Conservation (phyloP, 2,888 invertebrate species). For the Dromius quadrimaculatus region DNA sequence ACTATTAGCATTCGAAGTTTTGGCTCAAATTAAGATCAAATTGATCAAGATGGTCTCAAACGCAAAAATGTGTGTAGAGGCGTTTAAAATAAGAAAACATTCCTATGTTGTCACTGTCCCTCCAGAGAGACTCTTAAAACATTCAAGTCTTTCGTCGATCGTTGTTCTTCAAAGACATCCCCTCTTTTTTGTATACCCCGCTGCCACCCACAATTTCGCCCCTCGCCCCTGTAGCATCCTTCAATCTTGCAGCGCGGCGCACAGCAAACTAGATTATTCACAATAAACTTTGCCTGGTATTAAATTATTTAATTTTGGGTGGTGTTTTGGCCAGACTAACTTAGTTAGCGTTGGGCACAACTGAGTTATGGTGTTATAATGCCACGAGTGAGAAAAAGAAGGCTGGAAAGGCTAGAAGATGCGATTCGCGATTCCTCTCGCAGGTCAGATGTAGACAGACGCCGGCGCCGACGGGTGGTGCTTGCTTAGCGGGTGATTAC, state of each 20-base stretch:
- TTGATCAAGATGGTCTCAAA: no score
- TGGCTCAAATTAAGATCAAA: no score
- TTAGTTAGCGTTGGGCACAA: conserved; percentile 66
- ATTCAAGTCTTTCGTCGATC: no score
- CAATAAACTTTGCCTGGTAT: conserved; percentile 68
- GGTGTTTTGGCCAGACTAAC: conserved; percentile 64
- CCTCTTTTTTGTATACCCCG: no score
- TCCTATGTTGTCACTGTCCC: no score
- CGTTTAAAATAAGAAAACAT: no score
- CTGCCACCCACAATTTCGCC: neutral
- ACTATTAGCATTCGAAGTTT: no score
- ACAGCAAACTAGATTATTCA: conserved; percentile 68
- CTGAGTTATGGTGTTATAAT: conserved; percentile 68
- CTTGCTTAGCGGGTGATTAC: conserved; percentile 59
- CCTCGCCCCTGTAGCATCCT: conserved; percentile 61
- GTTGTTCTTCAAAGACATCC: no score
- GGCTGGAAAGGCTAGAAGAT: conserved; percentile 60
- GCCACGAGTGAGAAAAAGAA: conserved; percentile 66
- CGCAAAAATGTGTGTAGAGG: no score
- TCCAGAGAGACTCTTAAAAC: no score
- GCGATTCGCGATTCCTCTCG: conserved; percentile 55
- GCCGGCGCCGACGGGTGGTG: conserved; percentile 50
- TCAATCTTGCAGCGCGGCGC: conserved; percentile 55
- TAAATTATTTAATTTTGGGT: conserved; percentile 69
- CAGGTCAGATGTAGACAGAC: conserved; percentile 58